A percentile compares a stretch with the other conserved stretches of the same genome.
These are phyloP conservation scores for Semotilus atromaculatus DNA, from an alignment of 2,797 vertebrate species.

Conservation along the genomic window DNA sequence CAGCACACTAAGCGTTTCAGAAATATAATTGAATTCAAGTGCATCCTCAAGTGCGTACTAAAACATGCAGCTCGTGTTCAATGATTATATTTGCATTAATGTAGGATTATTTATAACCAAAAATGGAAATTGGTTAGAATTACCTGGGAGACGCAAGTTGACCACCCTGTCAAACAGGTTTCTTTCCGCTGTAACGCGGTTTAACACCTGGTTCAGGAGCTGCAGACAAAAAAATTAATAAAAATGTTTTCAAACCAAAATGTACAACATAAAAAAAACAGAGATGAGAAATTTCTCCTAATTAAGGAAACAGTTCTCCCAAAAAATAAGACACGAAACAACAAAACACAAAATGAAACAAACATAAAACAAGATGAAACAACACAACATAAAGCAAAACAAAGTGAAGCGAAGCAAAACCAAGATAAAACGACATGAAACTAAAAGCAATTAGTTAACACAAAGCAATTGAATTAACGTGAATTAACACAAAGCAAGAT, in stretches of 20 bases:
- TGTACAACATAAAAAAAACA: not conserved
- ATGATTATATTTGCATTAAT: constrained; percentile 4
- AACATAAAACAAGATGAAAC: not conserved
- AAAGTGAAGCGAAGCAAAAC: not conserved
- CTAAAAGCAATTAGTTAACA: not conserved
- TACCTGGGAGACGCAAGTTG: constrained; percentile 93
- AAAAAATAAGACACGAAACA: not conserved
- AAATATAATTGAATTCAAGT: constrained; percentile 9
- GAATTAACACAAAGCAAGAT: not conserved
- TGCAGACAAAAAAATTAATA: constrained; percentile 61
- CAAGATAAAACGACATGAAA: not conserved
- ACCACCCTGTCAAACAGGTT: constrained; percentile 97
- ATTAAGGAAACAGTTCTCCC: not conserved
- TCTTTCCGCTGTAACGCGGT: constrained; percentile 95
- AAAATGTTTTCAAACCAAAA: not conserved
- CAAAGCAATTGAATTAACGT: no score
- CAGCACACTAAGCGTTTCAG: constrained; percentile 4
- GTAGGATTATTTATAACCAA: not conserved
- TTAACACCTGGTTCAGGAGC: constrained; percentile 96
- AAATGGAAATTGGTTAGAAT: not conserved
- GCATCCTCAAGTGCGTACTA: not conserved
- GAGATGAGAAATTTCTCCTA: not conserved
- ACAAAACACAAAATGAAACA: not conserved
- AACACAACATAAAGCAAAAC: not conserved
- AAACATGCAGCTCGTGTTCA: not conserved